Conservation (phyloP, 1,140 invertebrate species). For the Dinoponera quadriceps region DNA sequence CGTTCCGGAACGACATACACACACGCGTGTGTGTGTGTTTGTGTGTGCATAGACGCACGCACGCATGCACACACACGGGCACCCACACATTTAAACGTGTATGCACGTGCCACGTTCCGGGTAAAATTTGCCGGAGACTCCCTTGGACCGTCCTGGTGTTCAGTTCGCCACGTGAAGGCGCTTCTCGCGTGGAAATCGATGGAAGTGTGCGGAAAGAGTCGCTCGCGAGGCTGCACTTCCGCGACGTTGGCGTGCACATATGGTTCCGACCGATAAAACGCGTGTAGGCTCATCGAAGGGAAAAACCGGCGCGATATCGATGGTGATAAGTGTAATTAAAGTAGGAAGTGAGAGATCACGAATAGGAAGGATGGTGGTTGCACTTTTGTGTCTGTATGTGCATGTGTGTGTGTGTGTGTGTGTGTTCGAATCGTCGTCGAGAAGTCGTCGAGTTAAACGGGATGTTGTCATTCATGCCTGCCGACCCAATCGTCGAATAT, state of each 20-base stretch:
- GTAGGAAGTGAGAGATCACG: too few species aligned
- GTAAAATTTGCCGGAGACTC: conserved; percentile 61
- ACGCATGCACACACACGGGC: neutral
- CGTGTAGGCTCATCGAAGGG: too few species aligned
- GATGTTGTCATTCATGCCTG: neutral
- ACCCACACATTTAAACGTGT: conserved; percentile 38
- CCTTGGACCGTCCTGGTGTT: conserved; percentile 11
- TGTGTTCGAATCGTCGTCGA: neutral
- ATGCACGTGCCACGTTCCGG: neutral
- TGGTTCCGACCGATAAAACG: neutral
- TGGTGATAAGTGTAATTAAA: neutral
- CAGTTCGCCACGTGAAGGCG: conserved; percentile 37
- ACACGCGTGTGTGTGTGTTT: neutral
- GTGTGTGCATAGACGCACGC: neutral
- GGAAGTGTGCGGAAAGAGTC: neutral
- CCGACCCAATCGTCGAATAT: neutral
- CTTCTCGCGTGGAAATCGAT: conserved; percentile 2
- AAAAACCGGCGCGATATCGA: neutral
- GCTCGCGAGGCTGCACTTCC: neutral
- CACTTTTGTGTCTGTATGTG: too few species aligned
- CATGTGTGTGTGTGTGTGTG: neutral
- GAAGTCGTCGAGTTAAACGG: neutral
- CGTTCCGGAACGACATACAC: neutral
- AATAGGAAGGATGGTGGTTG: too few species aligned
- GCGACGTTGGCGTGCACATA: neutral